A percentile compares a stretch with the other conserved stretches of the same genome.
Evolutionary conservation across 2,797 vertebrate species (phyloP).

Genomic region (Antrozous pallidus): DNA sequence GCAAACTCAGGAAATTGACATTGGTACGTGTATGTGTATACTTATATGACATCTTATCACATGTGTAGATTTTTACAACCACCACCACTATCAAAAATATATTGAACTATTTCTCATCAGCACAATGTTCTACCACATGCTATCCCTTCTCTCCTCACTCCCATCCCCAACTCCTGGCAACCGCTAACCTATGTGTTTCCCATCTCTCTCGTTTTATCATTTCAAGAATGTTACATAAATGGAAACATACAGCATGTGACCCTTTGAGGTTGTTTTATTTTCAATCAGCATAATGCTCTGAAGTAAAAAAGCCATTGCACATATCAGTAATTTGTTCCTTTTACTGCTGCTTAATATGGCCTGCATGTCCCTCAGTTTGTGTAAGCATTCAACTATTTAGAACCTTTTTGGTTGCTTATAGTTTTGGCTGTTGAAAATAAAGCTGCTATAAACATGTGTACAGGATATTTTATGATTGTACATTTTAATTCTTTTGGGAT

Average conservation of each 20-base stretch:
- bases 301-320: neutral
- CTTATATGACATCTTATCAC: neutral
- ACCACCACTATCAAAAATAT: neutral
- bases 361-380: neutral
- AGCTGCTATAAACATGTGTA: neutral
- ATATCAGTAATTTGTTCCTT: neutral
- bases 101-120: neutral
- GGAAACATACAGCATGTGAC: neutral
- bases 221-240: neutral
- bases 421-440: neutral
- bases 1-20: neutral
- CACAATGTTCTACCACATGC: neutral
- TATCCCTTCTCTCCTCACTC: neutral
- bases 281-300: neutral
- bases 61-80: neutral
- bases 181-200: neutral
- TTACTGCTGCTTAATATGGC: neutral
- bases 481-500: neutral
- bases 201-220: neutral
- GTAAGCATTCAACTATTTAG: neutral
- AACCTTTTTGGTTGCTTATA: neutral
- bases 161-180: neutral
- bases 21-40: neutral
- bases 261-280: neutral
- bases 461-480: neutral